Evolutionary conservation across 2,113 vertebrate species (phyloP), one percentile per base, ranked within the genome.

Genomic region (Heliornis fulica): DNA sequence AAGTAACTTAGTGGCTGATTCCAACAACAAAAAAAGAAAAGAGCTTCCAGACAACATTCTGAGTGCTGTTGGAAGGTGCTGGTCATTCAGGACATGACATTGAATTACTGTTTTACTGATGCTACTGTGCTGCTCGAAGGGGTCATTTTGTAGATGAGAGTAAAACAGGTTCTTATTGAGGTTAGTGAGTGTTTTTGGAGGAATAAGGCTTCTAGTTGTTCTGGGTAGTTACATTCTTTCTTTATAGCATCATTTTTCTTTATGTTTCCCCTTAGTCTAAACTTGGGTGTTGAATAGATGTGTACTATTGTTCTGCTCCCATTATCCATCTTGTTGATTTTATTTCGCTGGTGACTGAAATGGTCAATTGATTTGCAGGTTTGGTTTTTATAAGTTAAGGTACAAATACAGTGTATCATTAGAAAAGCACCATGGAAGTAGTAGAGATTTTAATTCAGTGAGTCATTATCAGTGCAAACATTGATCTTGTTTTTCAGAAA

Each of bases 271-370:
- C 46, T 93, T 75, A 81, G 76, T 75, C 79, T 75, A 81, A 95
- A 81, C 56, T 83, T 2, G 0, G 72, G 36, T 4, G 0, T 95
- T 95, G 78, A 96, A 93, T 87, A 71, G 68, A 83, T 60, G 60
- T 22, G 60, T 80, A 9, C 60, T 60, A 68, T 92, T 93, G 71
- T 92, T 96, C 85, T 75, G 64, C 84, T 89, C 32, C 85, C 61
- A 53, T 96, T 91, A 60, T 88, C 89, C 5, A 1, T 86, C 85
- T 91, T 59, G 63, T 59, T 86, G 85, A 71, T 91, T 96, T 94
- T 95, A 89, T 92, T 95, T 95, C 85, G 43, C 79, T 20, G 46
- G 64, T 90, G 75, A 79, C 85, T 93, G 92, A 84, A 71, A 78
- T 81, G 90, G 89, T 92, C 86, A 66, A 89, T 92, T 31, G 32